These are phyloP conservation scores for Oncorhynchus masou DNA, from an alignment of 2,113 vertebrate genomes.

Conservation along the genomic window DNA sequence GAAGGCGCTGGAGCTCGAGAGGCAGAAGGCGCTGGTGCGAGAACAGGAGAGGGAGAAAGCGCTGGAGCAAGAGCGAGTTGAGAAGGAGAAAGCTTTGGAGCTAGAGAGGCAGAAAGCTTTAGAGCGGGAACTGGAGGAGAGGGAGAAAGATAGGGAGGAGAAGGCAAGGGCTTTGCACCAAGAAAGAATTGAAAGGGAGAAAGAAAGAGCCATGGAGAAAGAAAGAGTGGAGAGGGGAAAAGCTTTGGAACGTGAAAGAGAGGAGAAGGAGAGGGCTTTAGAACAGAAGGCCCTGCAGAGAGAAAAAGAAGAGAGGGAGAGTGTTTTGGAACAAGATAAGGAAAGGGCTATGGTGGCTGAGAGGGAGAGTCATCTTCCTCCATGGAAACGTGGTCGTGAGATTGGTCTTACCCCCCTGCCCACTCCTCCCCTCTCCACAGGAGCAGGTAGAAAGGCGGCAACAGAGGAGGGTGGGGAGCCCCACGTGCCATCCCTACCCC, in stretches of 20 bases:
- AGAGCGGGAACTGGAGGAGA: no score
- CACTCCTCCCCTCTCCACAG: constrained; percentile 54
- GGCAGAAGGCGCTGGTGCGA: no score
- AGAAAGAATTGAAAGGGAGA: constrained; percentile 12
- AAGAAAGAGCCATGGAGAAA: constrained; percentile 13
- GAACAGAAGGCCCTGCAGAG: constrained; percentile 1
- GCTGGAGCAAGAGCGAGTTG: neutral
- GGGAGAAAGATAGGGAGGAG: neutral
- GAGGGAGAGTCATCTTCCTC: constrained; percentile 57
- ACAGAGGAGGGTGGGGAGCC: constrained; percentile 35
- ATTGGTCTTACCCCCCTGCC: constrained; percentile 50
- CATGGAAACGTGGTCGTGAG: constrained; percentile 61
- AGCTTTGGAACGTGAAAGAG: constrained; percentile 9
- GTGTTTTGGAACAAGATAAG: constrained; percentile 29
- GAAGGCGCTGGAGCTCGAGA: no score
- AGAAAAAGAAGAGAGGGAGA: constrained; percentile 21
- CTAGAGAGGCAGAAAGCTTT: constrained; percentile 6
- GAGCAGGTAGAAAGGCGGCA: constrained; percentile 40
- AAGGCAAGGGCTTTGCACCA: constrained; percentile 10
- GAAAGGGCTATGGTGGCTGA: constrained; percentile 26
- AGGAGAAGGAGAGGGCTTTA: constrained; percentile 3
- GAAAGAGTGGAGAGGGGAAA: neutral
- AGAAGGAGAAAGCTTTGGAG: neutral
- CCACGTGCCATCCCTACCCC: constrained; percentile 12
- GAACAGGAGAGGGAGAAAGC: no score